These are phyloP conservation scores for Plectropomus leopardus DNA, from an alignment of 2,113 vertebrate genomes.

Conservation along the genomic window DNA sequence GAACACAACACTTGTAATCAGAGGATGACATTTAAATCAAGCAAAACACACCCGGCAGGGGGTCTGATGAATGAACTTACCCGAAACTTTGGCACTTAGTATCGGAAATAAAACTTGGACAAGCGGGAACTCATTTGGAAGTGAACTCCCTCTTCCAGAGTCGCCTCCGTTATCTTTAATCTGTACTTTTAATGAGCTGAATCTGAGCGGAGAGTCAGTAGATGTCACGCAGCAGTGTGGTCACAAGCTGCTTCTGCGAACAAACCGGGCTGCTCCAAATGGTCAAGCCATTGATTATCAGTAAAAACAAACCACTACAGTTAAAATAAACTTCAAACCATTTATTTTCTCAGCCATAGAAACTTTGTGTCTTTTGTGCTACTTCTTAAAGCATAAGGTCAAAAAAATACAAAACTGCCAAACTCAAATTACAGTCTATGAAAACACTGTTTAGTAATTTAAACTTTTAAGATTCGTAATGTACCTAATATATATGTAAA, in stretches of 20 bases:
- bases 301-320: not conserved
- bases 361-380: no score
- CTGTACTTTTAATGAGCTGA: constrained; percentile 24
- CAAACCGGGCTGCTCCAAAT: not conserved
- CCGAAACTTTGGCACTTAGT: not conserved
- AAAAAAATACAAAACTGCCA: no score
- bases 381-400: no score
- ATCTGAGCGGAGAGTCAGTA: not conserved
- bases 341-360: not conserved
- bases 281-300: not conserved
- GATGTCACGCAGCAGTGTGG: not conserved
- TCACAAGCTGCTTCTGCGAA: not conserved
- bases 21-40: constrained; percentile 22
- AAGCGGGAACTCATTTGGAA: not conserved
- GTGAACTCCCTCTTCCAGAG: not conserved
- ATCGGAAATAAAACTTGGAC: constrained; percentile 1
- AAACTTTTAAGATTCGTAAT: no score
- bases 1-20: constrained; percentile 29
- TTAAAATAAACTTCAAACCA: not conserved
- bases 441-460: no score
- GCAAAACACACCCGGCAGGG: constrained; percentile 17
- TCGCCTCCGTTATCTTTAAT: not conserved
- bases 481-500: no score
- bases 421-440: no score
- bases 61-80: not conserved